phyloP scores from a whole-genome alignment of 2,888 invertebrate species.

The Lochmaea capreae region DNA sequence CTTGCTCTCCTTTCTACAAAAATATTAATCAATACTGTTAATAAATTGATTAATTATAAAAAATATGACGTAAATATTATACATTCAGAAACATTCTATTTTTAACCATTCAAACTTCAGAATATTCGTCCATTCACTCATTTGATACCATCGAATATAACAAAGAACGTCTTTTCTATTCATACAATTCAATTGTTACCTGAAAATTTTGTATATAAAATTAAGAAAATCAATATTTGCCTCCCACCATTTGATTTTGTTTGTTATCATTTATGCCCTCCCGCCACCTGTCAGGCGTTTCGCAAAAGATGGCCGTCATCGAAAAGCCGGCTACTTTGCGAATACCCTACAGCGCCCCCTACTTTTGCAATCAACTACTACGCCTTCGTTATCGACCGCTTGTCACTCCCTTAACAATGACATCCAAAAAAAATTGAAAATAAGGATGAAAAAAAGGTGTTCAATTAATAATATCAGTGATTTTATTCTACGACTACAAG shows the following conservation, averaged over 20 bases:
- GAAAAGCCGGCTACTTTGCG: not conserved
- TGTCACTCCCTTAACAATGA: constrained; percentile 48
- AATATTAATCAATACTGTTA: too few species aligned
- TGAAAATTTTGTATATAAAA: constrained; percentile 14
- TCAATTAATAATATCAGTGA: constrained; percentile 25
- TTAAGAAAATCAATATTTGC: constrained; percentile 41
- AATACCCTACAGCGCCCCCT: constrained; percentile 15
- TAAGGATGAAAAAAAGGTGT: constrained; percentile 19
- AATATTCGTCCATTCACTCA: too few species aligned
- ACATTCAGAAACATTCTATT: too few species aligned
- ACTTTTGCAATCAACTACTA: not conserved
- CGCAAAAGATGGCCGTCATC: constrained; percentile 40
- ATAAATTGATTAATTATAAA: too few species aligned
- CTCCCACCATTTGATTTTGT: constrained; percentile 34
- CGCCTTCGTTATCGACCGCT: constrained; percentile 35
- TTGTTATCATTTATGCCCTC: constrained; percentile 35
- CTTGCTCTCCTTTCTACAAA: too few species aligned
- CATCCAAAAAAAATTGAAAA: constrained; percentile 30
- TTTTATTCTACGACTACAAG: constrained; percentile 51
- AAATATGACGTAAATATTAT: too few species aligned
- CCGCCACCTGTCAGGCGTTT: constrained; percentile 29
- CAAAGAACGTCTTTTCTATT: too few species aligned
- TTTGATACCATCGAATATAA: not conserved
- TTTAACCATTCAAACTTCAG: too few species aligned
- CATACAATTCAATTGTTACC: not conserved